Percentiles rank a stretch among this genome's conserved stretches.
These are phyloP conservation scores for Pteronura brasiliensis DNA, from an alignment of 2,113 vertebrate species.

Conservation along the genomic window DNA sequence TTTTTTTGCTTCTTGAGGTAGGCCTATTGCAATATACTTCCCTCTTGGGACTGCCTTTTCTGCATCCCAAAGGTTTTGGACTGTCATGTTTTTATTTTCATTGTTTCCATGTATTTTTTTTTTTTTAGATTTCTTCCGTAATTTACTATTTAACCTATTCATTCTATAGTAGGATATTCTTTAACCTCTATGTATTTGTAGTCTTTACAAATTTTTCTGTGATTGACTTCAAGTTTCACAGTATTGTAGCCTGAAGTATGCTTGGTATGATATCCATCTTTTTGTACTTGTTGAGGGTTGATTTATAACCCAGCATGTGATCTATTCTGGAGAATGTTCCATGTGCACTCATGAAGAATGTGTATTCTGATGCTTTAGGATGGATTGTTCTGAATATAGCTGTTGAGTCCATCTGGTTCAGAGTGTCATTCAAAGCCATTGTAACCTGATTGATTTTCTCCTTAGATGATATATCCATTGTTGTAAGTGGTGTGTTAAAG, in stretches of 20 bases:
- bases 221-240: neutral
- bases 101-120: neutral
- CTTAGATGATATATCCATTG: neutral
- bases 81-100: neutral
- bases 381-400: neutral
- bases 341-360: neutral
- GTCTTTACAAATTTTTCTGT: neutral
- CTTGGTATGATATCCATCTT: neutral
- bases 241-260: neutral
- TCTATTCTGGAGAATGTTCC: neutral
- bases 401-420: neutral
- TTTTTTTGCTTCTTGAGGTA: neutral
- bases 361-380: neutral
- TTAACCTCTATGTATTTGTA: neutral
- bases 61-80: neutral
- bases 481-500: neutral
- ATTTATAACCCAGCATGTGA: neutral
- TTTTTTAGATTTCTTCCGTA: neutral
- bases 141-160: neutral
- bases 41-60: neutral
- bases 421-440: neutral
- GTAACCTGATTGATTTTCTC: neutral
- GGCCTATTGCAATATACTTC: neutral
- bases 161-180: neutral
- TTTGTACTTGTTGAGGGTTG: neutral